Evolutionary conservation across 2,888 invertebrate genomes (phyloP).

Genomic region (Malthinus flaveolus): DNA sequence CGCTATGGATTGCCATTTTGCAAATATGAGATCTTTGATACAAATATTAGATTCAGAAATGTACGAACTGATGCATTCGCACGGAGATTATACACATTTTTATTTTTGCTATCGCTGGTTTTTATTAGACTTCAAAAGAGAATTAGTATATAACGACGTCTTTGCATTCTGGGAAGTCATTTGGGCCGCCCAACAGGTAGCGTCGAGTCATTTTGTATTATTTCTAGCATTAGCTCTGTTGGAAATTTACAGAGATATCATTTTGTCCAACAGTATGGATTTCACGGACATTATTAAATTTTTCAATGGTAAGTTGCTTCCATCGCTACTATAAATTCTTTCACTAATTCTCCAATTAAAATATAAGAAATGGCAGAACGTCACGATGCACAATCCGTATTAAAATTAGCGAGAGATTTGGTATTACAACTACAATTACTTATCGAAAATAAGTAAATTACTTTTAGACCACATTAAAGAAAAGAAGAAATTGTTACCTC

Average conservation of each 20-base stretch:
- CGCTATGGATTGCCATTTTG: slow-evolving; percentile 95
- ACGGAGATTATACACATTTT: slow-evolving; percentile 95
- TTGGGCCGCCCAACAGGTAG: slow-evolving; percentile 89
- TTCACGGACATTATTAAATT: slow-evolving; percentile 98
- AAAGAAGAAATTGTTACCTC: too few relatives aligned
- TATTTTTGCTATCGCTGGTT: slow-evolving; percentile 99
- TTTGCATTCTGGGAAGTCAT: slow-evolving; percentile 94
- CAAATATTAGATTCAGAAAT: slow-evolving; percentile 92
- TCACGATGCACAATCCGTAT: slow-evolving; percentile 82
- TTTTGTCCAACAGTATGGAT: slow-evolving; percentile 94
- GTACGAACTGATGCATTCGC: slow-evolving; percentile 92
- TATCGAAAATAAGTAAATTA: slow-evolving; percentile 84
- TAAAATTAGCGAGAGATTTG: slow-evolving; percentile 82
- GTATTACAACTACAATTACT: slow-evolving; percentile 88
- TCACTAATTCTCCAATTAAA: neutral
- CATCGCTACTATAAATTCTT: neutral
- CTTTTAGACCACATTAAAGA: too few relatives aligned
- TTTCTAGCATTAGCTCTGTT: slow-evolving; percentile 91
- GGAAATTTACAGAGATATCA: slow-evolving; percentile 92
- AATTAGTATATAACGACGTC: slow-evolving; percentile 91
- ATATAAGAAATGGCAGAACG: slow-evolving; percentile 94
- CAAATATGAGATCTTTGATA: slow-evolving; percentile 88
- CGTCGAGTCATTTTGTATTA: slow-evolving; percentile 87
- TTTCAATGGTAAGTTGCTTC: slow-evolving; percentile 78
- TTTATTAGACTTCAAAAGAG: slow-evolving; percentile 92